A percentile compares a stretch with the other conserved stretches of the same genome.
Conservation (phyloP, 2,113 vertebrate species). For the Cercopithecus mona region DNA sequence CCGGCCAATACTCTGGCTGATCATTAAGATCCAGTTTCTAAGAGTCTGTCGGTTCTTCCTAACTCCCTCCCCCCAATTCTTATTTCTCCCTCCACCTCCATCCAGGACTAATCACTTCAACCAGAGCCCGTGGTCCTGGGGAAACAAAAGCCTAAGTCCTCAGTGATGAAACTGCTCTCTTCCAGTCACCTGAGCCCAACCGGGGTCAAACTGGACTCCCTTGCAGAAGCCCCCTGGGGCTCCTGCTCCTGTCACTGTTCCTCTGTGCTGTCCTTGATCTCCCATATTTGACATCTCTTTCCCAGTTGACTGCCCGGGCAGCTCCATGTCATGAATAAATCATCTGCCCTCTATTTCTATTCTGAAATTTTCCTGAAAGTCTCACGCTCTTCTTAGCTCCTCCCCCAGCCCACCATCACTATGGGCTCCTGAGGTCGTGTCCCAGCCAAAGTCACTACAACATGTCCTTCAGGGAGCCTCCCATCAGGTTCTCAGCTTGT, state of each 20-base stretch:
- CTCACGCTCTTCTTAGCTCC: not conserved
- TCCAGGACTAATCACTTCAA: not conserved
- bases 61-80: not conserved
- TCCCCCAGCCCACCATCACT: not conserved
- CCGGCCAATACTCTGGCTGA: not conserved
- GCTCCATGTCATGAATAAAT: not conserved
- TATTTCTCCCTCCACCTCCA: not conserved
- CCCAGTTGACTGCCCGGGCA: not conserved
- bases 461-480: not conserved
- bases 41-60: not conserved
- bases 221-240: not conserved
- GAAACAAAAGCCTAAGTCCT: not conserved
- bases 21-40: not conserved
- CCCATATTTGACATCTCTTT: not conserved
- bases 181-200: not conserved
- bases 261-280: not conserved
- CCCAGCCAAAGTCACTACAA: not conserved
- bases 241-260: fast-evolving
- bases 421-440: not conserved
- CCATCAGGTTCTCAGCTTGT: not conserved
- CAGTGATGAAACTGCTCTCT: not conserved
- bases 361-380: not conserved
- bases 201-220: not conserved
- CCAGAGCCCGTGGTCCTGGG: not conserved
- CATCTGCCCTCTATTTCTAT: not conserved